phyloP scores from a whole-genome alignment of 2,113 vertebrate species.

The Ceyx margarethae region DNA sequence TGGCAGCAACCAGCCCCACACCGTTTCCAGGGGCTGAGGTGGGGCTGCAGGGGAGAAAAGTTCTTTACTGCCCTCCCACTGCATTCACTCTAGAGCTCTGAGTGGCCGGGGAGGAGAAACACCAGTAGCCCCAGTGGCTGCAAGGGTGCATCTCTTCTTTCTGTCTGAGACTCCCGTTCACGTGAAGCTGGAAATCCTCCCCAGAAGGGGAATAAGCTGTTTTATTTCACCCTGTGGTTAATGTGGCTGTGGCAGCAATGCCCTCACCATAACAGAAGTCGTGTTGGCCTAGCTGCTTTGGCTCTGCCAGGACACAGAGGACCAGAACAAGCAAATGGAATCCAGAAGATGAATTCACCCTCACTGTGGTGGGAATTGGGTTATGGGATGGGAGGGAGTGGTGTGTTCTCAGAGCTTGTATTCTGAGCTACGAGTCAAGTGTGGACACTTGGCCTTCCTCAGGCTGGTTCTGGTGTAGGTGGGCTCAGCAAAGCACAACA shows the following conservation, averaged over 20 bases:
- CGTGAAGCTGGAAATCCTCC: background rate
- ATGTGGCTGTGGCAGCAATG: background rate
- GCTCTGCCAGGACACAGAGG: background rate
- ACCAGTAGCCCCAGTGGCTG: background rate
- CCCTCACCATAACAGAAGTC: background rate
- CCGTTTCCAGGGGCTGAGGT: background rate
- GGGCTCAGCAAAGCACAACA: accelerated
- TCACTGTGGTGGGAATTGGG: background rate
- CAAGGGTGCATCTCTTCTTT: background rate
- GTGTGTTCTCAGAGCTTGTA: background rate
- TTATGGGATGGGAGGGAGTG: background rate
- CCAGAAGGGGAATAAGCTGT: background rate
- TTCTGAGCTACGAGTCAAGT: accelerated
- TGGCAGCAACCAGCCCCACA: background rate
- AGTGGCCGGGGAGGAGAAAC: background rate
- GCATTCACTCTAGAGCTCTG: background rate
- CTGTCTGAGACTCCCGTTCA: background rate
- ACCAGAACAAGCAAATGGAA: background rate
- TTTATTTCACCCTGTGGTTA: background rate
- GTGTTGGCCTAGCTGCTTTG: background rate
- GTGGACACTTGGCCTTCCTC: background rate
- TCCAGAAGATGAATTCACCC: background rate
- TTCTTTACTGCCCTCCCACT: background rate
- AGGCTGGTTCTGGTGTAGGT: background rate
- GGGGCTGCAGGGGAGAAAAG: accelerated